These are phyloP conservation scores for Lasaia peninsularis DNA, from an alignment of 1,140 invertebrate species.

Conservation along the genomic window DNA sequence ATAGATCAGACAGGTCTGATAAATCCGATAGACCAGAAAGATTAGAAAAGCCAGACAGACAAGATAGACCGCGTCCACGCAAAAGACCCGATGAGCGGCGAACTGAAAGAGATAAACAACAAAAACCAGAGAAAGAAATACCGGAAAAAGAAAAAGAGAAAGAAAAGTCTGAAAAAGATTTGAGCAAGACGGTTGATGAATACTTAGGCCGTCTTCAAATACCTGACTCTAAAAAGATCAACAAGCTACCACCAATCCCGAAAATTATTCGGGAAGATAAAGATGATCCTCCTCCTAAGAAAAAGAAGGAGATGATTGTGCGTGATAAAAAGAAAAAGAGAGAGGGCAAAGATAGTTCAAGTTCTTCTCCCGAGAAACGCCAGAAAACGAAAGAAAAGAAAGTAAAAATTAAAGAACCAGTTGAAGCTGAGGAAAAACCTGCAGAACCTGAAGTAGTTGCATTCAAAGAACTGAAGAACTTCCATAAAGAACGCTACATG, in stretches of 20 bases:
- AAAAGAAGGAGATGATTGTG: conserved; percentile 40
- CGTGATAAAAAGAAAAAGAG: conserved; percentile 34
- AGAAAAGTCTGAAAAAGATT: conserved; percentile 15
- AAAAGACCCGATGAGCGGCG: conserved; percentile 15
- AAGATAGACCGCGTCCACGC: conserved; percentile 4
- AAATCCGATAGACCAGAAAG: conserved; percentile 15
- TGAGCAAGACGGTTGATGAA: conserved; percentile 25
- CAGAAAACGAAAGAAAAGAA: conserved; percentile 34
- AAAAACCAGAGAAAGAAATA: conserved; percentile 11
- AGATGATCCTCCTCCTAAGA: conserved; percentile 41
- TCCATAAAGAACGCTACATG: conserved; percentile 81
- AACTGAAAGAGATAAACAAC: conserved; percentile 16
- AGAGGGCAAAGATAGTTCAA: conserved; percentile 27
- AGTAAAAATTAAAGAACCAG: conserved; percentile 28
- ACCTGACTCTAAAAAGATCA: conserved; percentile 47
- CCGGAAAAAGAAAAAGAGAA: conserved; percentile 15
- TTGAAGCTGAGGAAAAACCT: conserved; percentile 30
- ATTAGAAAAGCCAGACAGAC: conserved; percentile 24
- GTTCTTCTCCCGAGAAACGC: conserved; percentile 44
- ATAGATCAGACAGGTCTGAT: conserved; percentile 23
- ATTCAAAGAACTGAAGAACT: conserved; percentile 81
- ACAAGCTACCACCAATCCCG: conserved; percentile 68
- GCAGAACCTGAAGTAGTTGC: conserved; percentile 48
- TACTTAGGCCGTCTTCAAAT: conserved; percentile 41
- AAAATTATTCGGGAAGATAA: conserved; percentile 48